These are phyloP conservation scores for Trichogramma pretiosum DNA, from an alignment of 1,140 invertebrate species.

Conservation along the genomic window DNA sequence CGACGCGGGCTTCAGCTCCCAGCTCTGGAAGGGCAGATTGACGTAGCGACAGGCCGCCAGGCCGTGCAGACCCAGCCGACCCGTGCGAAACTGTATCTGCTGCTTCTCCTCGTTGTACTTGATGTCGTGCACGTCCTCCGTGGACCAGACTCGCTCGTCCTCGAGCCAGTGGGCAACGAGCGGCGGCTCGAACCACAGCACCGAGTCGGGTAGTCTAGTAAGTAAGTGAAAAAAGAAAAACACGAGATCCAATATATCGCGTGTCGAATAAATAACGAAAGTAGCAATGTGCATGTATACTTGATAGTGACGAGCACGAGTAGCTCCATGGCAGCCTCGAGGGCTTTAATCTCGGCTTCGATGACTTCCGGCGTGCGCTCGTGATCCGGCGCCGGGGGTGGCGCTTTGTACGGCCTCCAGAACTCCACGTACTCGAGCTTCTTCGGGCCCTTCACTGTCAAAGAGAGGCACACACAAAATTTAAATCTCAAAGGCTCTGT, in stretches of 20 bases:
- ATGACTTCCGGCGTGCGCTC: conserved; percentile 69
- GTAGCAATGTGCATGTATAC: conserved; percentile 45
- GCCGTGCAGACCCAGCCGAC: conserved; percentile 64
- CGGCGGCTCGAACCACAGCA: conserved; percentile 77
- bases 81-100: conserved; percentile 63
- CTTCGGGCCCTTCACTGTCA: conserved; percentile 59
- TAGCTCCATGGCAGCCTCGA: conserved; percentile 65
- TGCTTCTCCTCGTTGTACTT: conserved; percentile 79
- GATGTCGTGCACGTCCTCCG: conserved; percentile 66
- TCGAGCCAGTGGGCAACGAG: conserved; percentile 68
- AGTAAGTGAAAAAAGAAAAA: not conserved
- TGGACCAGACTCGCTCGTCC: conserved; percentile 56
- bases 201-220: conserved; percentile 59
- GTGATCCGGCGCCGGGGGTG: conserved; percentile 55
- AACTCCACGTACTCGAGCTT: conserved; percentile 57
- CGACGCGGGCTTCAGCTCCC: conserved; percentile 67
- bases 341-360: conserved; percentile 65
- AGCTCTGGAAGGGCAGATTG: conserved; percentile 77
- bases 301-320: conserved; percentile 60
- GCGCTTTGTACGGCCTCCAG: conserved; percentile 60
- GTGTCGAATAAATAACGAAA: no score
- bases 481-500: no score
- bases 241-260: no score
- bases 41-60: conserved; percentile 64
- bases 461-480: not conserved